Evolutionary conservation across 2,888 invertebrate species (phyloP), one percentile per base, ranked within the genome.

Genomic region (Galeopsomyia nigrocyanea): DNA sequence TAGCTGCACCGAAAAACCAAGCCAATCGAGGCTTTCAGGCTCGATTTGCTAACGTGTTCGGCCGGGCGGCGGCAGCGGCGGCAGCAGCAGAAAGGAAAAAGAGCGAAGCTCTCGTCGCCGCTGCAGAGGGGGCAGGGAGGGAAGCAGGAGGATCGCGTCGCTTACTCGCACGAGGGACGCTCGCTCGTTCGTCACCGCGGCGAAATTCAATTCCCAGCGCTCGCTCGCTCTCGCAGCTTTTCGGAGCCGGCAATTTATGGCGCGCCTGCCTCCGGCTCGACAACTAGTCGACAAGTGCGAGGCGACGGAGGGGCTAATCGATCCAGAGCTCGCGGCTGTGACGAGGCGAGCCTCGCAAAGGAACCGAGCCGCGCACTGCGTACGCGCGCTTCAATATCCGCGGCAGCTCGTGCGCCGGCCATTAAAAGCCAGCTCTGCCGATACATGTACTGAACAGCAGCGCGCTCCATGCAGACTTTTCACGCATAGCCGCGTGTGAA

Each of bases 151-250:
- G 31, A 17, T 17, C 46, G 64, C 55, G 76, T 39, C 39, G 39
- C 39, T 10, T 39, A 39, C 7, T 39, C 39, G 39, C 39, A 10
- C 26, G 26, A 21, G n/a, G 26, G 62, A 22, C n/a, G 64, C 67
- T 3, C 13, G 77, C 77, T 77, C 78, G 78, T 79, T 78, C 79
- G 77, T 82, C 79, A 79, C 75, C 75, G 78, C 78, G 78, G 78
- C 79, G 80, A 82, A 82, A 81, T 81, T 81, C 80, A 82, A 82
- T 82, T 79, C 70, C 74, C 76, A 76, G 76, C 67, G 71, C 73
- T 68, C 70, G 75, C 77, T 71, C 77, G 76, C 77, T 51, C 60
- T 76, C 49, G 50, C 31, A 5, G 22, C 13, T 39, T 39, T 39
- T 10, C 39, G 39, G 7, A 39, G 26, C 21, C 70, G 66, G 78